These are phyloP conservation scores for Petroica traversi DNA, from an alignment of 2,113 vertebrate species.

Conservation along the genomic window DNA sequence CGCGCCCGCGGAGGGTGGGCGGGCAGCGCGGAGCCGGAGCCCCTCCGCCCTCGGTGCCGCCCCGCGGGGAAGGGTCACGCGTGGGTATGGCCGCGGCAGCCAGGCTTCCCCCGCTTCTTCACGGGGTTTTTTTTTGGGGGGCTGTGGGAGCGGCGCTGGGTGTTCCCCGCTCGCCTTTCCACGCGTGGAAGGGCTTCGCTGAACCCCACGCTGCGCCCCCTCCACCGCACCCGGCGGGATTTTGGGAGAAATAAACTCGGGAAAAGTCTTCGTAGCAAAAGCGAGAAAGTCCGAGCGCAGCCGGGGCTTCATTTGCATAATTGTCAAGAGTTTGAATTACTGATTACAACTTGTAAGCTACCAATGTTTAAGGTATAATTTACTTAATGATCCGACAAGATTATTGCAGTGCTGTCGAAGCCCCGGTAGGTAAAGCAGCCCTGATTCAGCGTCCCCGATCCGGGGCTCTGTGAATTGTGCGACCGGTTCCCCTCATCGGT, in stretches of 20 bases:
- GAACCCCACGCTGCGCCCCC: fast-evolving
- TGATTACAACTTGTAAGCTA: conserved; percentile 42
- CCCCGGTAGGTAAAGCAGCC: background rate
- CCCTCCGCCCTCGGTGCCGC: background rate
- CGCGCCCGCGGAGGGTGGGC: background rate
- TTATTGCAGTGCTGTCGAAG: background rate
- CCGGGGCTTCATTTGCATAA: conserved; percentile 11
- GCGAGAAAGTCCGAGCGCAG: background rate
- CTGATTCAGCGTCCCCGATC: conserved; percentile 7
- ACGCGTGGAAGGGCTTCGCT: background rate
- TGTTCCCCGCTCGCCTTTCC: background rate
- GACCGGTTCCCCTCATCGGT: background rate
- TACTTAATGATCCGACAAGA: conserved; percentile 52
- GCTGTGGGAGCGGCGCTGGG: fast-evolving
- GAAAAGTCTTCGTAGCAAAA: background rate
- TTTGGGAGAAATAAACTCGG: background rate
- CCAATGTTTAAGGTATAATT: conserved; percentile 36
- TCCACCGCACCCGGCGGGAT: fast-evolving
- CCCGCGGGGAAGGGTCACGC: background rate
- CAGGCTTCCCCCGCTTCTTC: background rate
- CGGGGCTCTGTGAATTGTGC: background rate
- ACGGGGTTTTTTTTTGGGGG: background rate
- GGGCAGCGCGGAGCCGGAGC: background rate
- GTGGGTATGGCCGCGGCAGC: background rate
- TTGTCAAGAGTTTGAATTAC: conserved; percentile 49